These are phyloP conservation scores for Calcarius lapponicus DNA, from an alignment of 2,797 vertebrate species.

Conservation along the genomic window DNA sequence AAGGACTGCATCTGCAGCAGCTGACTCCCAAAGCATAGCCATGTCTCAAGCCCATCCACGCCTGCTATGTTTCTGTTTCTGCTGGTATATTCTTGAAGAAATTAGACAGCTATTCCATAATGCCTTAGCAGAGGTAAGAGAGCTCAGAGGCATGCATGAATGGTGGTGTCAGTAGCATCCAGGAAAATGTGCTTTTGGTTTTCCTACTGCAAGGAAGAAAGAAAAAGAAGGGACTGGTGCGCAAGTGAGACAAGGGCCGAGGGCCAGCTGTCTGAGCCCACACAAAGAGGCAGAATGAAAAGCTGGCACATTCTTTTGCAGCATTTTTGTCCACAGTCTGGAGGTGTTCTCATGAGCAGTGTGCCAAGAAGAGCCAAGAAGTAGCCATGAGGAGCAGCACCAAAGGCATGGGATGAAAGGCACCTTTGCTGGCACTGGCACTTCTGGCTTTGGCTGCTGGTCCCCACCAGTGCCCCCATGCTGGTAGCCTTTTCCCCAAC, in stretches of 20 bases:
- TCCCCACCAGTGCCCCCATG: fast-evolving
- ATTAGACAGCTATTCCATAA: neutral
- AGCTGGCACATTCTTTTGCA: neutral
- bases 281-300: neutral
- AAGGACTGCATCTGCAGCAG: neutral
- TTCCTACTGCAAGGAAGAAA: neutral
- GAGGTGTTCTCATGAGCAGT: neutral
- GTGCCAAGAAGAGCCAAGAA: neutral
- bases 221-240: neutral
- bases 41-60: neutral
- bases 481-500: neutral
- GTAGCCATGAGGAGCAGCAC: neutral
- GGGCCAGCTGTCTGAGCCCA: neutral
- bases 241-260: neutral
- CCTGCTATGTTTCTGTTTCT: neutral
- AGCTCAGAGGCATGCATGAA: neutral
- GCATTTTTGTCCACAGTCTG: fast-evolving
- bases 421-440: neutral
- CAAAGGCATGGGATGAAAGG: neutral
- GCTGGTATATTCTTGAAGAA: neutral
- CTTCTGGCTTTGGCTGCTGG: neutral
- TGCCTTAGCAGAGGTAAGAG: neutral
- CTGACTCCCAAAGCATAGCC: neutral
- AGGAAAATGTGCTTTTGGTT: neutral
- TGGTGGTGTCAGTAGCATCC: neutral